A percentile compares a stretch with the other conserved stretches of the same genome.
phyloP scores from a whole-genome alignment of 2,888 invertebrate genomes.

The Ormyrus pomaceus region DNA sequence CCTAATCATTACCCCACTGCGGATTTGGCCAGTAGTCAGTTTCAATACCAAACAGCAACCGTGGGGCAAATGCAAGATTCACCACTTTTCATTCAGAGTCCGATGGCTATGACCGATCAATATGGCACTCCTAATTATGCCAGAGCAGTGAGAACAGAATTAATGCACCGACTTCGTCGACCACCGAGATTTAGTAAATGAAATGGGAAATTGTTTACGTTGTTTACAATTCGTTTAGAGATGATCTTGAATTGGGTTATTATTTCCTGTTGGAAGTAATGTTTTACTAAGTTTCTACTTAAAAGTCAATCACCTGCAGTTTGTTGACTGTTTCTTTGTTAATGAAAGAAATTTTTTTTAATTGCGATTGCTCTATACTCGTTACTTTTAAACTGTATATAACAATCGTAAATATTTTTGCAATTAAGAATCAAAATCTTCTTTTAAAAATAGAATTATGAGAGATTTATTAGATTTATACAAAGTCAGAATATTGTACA shows the following conservation, averaged over 20 bases:
- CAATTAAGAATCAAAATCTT: no score
- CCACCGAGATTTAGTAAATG: constrained; percentile 68
- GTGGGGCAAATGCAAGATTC: constrained; percentile 68
- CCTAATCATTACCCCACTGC: constrained; percentile 66
- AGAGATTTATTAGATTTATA: no score
- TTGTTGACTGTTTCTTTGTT: no score
- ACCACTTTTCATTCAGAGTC: constrained; percentile 67
- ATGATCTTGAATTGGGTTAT: constrained; percentile 1
- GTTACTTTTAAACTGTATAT: background rate
- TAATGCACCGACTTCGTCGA: constrained; percentile 66
- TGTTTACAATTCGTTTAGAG: background rate
- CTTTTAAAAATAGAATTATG: no score
- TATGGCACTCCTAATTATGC: constrained; percentile 68
- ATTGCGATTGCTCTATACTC: background rate
- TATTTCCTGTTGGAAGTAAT: constrained; percentile 33
- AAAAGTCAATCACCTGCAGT: no score
- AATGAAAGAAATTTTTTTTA: no score
- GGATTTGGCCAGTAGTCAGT: constrained; percentile 65
- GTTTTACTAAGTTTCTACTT: background rate
- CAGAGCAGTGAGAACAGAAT: constrained; percentile 65
- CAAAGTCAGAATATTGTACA: no score
- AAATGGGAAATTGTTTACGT: background rate
- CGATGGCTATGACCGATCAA: constrained; percentile 68
- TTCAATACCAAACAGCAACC: constrained; percentile 63
- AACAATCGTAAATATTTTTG: background rate